phyloP scores from a whole-genome alignment of 2,113 vertebrate genomes.

The Strigops habroptila region DNA sequence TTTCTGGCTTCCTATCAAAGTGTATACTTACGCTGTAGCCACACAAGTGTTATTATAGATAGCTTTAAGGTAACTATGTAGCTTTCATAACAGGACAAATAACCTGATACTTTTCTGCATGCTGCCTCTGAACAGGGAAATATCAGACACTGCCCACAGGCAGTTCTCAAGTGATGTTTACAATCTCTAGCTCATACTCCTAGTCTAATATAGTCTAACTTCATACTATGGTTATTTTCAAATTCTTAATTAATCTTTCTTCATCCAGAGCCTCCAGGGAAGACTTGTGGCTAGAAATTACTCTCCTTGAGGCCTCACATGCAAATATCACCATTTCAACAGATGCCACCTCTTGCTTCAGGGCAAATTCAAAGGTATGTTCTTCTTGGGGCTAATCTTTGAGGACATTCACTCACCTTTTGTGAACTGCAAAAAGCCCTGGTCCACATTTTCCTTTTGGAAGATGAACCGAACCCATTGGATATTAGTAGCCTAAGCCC shows the following conservation, averaged over 20 bases:
- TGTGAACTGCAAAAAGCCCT: neutral
- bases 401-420: neutral
- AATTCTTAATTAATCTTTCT: neutral
- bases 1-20: conserved; percentile 44
- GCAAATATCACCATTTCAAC: neutral
- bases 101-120: neutral
- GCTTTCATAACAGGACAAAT: conserved; percentile 8
- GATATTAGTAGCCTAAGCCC: neutral
- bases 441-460: neutral
- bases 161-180: neutral
- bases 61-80: conserved; percentile 28
- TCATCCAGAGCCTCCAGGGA: neutral
- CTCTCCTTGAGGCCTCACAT: neutral
- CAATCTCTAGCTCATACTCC: neutral
- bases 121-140: neutral
- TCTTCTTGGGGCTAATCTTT: neutral
- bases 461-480: neutral
- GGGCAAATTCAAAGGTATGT: neutral
- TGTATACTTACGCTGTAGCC: neutral
- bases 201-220: neutral
- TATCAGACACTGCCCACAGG: neutral
- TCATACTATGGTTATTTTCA: neutral
- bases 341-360: neutral
- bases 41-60: conserved; percentile 22
- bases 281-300: neutral